Evolutionary conservation across 2,113 vertebrate genomes (phyloP).

Genomic region (Grallaria varia): DNA sequence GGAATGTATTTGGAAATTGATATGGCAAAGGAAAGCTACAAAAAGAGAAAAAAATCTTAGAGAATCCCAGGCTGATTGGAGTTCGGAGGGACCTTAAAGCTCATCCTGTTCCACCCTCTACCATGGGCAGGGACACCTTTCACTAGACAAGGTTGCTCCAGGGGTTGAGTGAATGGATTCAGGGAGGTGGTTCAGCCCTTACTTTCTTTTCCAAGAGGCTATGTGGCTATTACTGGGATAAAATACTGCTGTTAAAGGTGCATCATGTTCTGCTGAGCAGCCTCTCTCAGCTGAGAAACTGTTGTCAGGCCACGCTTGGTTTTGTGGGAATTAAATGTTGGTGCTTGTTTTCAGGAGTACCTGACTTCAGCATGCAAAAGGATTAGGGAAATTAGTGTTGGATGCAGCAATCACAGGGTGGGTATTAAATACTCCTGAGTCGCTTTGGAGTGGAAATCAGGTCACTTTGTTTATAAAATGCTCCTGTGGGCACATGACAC

Average conservation of each 20-base stretch:
- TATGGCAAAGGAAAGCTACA: fast-evolving
- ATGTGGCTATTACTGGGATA: neutral
- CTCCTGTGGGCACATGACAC: neutral
- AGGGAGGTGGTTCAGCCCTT: neutral
- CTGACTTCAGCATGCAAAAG: fast-evolving
- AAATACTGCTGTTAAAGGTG: fast-evolving
- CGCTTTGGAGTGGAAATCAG: neutral
- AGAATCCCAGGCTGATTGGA: neutral
- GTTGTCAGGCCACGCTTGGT: fast-evolving
- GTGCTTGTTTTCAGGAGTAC: neutral
- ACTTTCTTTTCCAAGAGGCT: neutral
- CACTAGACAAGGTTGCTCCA: neutral
- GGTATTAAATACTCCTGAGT: neutral
- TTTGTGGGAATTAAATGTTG: neutral
- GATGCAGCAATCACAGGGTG: fast-evolving
- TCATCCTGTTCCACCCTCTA: neutral
- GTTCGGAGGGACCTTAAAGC: neutral
- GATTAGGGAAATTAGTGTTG: fast-evolving
- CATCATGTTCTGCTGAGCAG: fast-evolving
- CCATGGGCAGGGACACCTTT: neutral
- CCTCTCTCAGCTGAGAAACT: neutral
- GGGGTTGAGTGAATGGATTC: neutral
- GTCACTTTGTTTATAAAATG: neutral
- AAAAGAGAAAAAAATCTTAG: neutral
- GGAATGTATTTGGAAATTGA: neutral